Base-by-base conservation (phyloP, 1,140 invertebrate genomes). In the Zaprionus tsacasi region DNA sequence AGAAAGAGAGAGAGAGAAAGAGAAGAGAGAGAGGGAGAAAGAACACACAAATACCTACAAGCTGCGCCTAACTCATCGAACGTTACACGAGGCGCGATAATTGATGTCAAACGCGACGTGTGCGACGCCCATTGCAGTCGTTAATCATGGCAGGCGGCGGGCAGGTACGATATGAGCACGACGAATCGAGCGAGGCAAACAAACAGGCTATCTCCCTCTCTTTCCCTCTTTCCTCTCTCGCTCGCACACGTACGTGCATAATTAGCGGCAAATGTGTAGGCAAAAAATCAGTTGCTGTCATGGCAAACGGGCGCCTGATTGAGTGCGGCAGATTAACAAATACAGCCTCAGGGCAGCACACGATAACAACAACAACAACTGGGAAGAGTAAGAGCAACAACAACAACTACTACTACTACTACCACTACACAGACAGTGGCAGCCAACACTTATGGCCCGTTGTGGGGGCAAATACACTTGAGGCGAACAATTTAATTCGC, bases 401-500 rank as follows among this genome's bases (percentile, higher is more conserved):
- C 25, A 25, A 48, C 57, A 67, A 57, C 36, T 70, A 57, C 36
- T 52, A 50, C 36, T 21, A 21, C 21, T 1, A 21, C 21, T 21
- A 21, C 21, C 21, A 21, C 21, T 21, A 21, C 21, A n/a, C n/a
- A n/a, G 48, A 56, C 54, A 33, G 12, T 8, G 66, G 58, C 64
- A 78, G 54, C 15, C 36, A 48, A 56, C 76, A 66, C 59, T 76
- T 76, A 64, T 70, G 68, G 76, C 75, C 67, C 56, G 68, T 69
- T 54, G 75, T 76, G 52, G n/a, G n/a, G n/a, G 61, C 78, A 60
- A 79, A 81, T 81, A 89, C 81, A 81, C 86, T 89, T 80, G 78
- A 89, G 85, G 85, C 81, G 81, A 89, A 89, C 85, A 89, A 81
- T 89, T 90, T 89, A 89, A 89, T 89, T 81, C 81, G 86, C 85